These are phyloP conservation scores for Pocillopora meandrina DNA, from an alignment of 92 coral and sea anemone species.

Conservation along the genomic window DNA sequence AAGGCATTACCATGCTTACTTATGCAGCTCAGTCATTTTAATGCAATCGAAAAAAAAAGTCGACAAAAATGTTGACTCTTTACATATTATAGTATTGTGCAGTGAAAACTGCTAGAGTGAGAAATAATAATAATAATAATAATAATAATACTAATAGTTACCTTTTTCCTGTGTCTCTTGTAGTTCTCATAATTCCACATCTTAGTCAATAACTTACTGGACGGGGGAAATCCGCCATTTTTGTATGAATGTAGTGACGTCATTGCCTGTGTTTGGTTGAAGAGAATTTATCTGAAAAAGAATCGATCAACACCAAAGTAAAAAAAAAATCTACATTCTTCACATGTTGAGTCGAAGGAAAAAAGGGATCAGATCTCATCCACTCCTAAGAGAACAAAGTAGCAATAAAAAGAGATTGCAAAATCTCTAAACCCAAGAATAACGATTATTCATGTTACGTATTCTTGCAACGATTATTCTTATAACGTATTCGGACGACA, in stretches of 20 bases:
- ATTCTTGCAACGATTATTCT: no score
- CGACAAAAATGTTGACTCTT: background rate
- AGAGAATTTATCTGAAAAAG: no score
- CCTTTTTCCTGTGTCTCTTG: slow-evolving; percentile 69
- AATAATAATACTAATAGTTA: background rate
- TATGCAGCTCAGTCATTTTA: background rate
- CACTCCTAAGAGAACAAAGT: no score
- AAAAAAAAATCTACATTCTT: background rate
- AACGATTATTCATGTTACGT: no score
- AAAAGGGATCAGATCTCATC: no score
- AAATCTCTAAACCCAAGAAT: no score
- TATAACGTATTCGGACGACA: no score
- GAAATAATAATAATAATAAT: no score
- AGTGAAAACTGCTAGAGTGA: background rate
- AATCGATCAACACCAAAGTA: background rate
- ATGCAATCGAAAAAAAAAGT: background rate
- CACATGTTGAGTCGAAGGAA: no score
- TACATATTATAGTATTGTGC: no score
- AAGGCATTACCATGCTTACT: no score
- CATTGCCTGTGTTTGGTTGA: background rate
- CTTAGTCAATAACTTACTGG: slow-evolving; percentile 75
- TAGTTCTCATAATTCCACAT: slow-evolving; percentile 64
- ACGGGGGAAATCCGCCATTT: slow-evolving; percentile 80
- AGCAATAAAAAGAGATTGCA: no score
- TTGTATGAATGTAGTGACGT: slow-evolving; percentile 57